Evolutionary conservation across 2,888 invertebrate genomes (phyloP).

Genomic region (Galerucella calmariensis): DNA sequence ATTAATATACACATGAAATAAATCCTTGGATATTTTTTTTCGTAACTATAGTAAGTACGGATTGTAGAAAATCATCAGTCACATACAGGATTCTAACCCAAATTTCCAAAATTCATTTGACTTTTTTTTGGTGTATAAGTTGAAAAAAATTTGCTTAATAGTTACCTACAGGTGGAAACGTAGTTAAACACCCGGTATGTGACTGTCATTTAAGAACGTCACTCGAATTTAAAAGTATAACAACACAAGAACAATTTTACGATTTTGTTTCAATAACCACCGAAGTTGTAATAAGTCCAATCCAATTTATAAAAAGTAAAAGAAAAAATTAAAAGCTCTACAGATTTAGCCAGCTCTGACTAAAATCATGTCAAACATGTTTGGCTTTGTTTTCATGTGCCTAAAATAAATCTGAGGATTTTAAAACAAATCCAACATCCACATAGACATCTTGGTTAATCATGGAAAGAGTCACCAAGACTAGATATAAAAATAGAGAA

Average conservation of each 20-base stretch:
- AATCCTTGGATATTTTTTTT: conserved; percentile 44
- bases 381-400: not conserved
- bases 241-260: conserved; percentile 59
- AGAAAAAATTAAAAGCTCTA: not conserved
- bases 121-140: not conserved
- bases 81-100: not conserved
- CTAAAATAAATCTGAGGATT: not conserved
- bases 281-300: not conserved
- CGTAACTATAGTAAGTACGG: conserved; percentile 46
- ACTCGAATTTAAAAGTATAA: conserved; percentile 59
- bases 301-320: not conserved
- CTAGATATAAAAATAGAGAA: too few relatives aligned
- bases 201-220: conserved; percentile 41
- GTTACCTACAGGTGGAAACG: not conserved
- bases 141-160: not conserved
- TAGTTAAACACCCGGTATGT: not conserved
- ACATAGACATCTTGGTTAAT: too few relatives aligned
- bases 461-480: too few relatives aligned
- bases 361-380: too few relatives aligned
- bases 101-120: conserved; percentile 44
- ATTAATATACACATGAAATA: conserved; percentile 63
- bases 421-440: too few relatives aligned
- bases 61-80: conserved; percentile 52
- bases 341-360: not conserved
- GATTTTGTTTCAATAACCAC: not conserved